phyloP scores from a whole-genome alignment of 2,797 vertebrate species.

The Brotula barbata region DNA sequence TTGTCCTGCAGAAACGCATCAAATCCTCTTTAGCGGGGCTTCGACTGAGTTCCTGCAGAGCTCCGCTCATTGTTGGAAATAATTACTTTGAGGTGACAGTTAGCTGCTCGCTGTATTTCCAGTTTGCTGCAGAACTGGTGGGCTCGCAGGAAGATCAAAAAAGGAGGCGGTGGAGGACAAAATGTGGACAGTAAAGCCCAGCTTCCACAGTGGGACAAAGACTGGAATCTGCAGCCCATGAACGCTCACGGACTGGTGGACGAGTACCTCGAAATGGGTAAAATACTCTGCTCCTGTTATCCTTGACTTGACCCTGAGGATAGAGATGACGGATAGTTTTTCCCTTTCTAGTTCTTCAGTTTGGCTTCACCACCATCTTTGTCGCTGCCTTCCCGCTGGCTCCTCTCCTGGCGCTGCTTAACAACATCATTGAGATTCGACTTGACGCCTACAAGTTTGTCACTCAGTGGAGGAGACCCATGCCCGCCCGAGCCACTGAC shows the following conservation, averaged over 20 bases:
- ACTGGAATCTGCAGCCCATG: slow-evolving; percentile 99
- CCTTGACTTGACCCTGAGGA: slow-evolving; percentile 8
- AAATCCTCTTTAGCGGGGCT: slow-evolving; percentile 32
- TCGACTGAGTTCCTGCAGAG: slow-evolving; percentile 33
- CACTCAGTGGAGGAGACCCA: slow-evolving; percentile 96
- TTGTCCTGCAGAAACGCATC: slow-evolving; percentile 38
- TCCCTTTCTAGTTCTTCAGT: slow-evolving; percentile 88
- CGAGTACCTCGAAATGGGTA: slow-evolving; percentile 98
- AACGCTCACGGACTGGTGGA: slow-evolving; percentile 97
- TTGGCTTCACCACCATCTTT: slow-evolving; percentile 99
- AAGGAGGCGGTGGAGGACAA: slow-evolving; percentile 84
- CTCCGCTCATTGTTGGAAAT: slow-evolving; percentile 51
- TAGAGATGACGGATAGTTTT: slow-evolving; percentile 6
- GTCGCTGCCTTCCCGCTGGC: slow-evolving; percentile 97
- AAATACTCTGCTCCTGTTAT: slow-evolving; percentile 34
- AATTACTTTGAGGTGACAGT: slow-evolving; percentile 63
- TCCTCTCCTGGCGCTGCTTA: slow-evolving; percentile 95
- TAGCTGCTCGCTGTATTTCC: slow-evolving; percentile 37
- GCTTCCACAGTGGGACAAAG: slow-evolving; percentile 98
- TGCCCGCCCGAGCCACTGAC: slow-evolving; percentile 96
- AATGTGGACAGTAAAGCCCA: slow-evolving; percentile 86
- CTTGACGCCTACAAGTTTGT: slow-evolving; percentile 99
- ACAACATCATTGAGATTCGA: slow-evolving; percentile 98
- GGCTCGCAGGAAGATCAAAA: slow-evolving; percentile 95
- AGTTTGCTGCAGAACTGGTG: slow-evolving; percentile 99